phyloP scores from a whole-genome alignment of 2,888 invertebrate species.

The Mongoloraphidia duomilia region DNA sequence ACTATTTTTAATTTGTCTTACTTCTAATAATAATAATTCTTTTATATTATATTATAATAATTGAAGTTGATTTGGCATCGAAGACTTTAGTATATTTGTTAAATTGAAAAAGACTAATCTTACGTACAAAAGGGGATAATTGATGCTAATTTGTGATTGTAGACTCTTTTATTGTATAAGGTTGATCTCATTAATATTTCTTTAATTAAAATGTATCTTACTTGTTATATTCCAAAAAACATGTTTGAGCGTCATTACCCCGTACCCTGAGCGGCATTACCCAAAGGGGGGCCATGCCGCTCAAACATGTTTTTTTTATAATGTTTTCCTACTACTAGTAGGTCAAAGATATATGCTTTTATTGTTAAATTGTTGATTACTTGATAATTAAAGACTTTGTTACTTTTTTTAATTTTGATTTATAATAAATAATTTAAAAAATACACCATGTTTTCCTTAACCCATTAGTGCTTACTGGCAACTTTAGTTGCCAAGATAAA shows the following conservation, averaged over 20 bases:
- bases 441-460: slow-evolving; percentile 14
- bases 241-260: slow-evolving; percentile 12
- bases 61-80: slow-evolving; percentile 8
- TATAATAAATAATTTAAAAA: slow-evolving; percentile 14
- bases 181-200: slow-evolving; percentile 11
- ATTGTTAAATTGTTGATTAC: slow-evolving; percentile 14
- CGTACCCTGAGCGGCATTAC: slow-evolving; percentile 11
- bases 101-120: slow-evolving; percentile 6
- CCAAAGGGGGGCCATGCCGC: slow-evolving; percentile 10
- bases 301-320: slow-evolving; percentile 10
- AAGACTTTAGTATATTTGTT: slow-evolving; percentile 8
- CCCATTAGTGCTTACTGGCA: too few species aligned
- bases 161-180: slow-evolving; percentile 10
- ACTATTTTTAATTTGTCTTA: slow-evolving; percentile 9
- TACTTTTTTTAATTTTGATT: slow-evolving; percentile 12
- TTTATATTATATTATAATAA: slow-evolving; percentile 3
- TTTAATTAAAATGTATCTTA: slow-evolving; percentile 9
- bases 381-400: slow-evolving; percentile 12
- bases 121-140: slow-evolving; percentile 9
- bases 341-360: slow-evolving; percentile 8
- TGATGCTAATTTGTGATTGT: slow-evolving; percentile 13
- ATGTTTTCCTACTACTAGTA: slow-evolving; percentile 12
- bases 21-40: slow-evolving; percentile 6
- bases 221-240: slow-evolving; percentile 9
- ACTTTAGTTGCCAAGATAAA: too few species aligned